These are phyloP conservation scores for Macaria liturata DNA, from an alignment of 2,888 invertebrate species.

Conservation along the genomic window DNA sequence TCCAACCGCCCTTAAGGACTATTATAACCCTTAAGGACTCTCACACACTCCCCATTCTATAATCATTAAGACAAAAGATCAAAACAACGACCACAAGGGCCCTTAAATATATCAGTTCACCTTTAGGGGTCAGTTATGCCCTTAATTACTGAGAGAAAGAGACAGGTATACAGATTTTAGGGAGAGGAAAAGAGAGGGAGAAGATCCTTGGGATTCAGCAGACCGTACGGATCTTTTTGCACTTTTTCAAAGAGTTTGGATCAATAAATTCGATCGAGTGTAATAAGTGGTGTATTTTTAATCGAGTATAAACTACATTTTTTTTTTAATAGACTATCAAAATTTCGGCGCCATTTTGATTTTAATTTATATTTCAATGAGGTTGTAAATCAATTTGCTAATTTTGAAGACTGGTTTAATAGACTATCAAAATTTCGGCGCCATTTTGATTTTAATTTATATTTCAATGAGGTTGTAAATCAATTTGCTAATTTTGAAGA, in stretches of 20 bases:
- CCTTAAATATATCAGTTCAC: conserved; percentile 59
- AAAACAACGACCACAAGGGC: conserved; percentile 70
- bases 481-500: too few relatives aligned
- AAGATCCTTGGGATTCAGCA: conserved; percentile 66
- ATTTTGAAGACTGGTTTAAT: too few relatives aligned
- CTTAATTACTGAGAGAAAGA: conserved; percentile 67
- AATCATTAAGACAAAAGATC: conserved; percentile 73
- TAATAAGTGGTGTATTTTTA: not conserved
- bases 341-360: too few relatives aligned
- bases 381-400: too few relatives aligned
- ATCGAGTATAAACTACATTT: too few relatives aligned
- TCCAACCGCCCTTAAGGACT: conserved; percentile 35
- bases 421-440: too few relatives aligned
- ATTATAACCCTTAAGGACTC: conserved; percentile 45
- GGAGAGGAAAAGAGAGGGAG: conserved; percentile 47
- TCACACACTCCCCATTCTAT: conserved; percentile 47
- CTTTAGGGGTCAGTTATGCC: conserved; percentile 69
- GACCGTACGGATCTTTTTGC: conserved; percentile 73
- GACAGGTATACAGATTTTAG: conserved; percentile 28
- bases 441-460: too few relatives aligned
- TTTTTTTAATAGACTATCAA: too few relatives aligned
- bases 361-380: too few relatives aligned
- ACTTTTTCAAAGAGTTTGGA: conserved; percentile 49
- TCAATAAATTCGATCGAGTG: too few relatives aligned
- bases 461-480: too few relatives aligned